phyloP scores from a whole-genome alignment of 2,113 vertebrate species.

The Glareola pratincola region DNA sequence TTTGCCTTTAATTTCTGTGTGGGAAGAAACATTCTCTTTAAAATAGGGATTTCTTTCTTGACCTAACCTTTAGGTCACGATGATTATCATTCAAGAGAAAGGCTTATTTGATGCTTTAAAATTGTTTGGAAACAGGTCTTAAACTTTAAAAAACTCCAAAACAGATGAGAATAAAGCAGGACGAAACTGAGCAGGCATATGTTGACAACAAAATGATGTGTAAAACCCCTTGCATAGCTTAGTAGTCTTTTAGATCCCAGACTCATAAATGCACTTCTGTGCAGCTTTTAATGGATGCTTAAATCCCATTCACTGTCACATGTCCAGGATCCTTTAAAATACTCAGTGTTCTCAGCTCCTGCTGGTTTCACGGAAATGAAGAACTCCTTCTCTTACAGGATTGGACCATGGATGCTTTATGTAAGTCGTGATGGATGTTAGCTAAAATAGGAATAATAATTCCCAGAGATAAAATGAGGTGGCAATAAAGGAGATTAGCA shows the following conservation, averaged over 20 bases:
- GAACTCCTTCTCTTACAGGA: background rate
- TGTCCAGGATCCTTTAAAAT: conserved; percentile 27
- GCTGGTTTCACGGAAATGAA: background rate
- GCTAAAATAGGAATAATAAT: conserved; percentile 31
- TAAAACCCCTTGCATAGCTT: background rate
- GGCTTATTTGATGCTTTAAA: background rate
- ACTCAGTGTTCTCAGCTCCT: background rate
- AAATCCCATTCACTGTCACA: conserved; percentile 16
- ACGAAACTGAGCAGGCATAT: background rate
- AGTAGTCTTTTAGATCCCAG: background rate
- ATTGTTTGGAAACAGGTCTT: background rate
- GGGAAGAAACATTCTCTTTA: background rate
- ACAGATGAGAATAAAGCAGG: background rate
- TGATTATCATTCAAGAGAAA: background rate
- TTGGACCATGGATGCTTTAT: background rate
- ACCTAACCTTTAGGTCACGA: background rate
- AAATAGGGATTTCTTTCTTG: background rate
- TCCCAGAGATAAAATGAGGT: background rate
- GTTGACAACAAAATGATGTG: background rate
- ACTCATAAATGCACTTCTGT: background rate
- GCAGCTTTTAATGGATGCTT: conserved; percentile 3
- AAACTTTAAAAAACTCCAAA: background rate
- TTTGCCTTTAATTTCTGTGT: background rate
- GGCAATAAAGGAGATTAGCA: conserved; percentile 22
- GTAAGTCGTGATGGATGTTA: background rate